phyloP scores from a whole-genome alignment of 2,113 vertebrate genomes.

The Anas platyrhynchos region DNA sequence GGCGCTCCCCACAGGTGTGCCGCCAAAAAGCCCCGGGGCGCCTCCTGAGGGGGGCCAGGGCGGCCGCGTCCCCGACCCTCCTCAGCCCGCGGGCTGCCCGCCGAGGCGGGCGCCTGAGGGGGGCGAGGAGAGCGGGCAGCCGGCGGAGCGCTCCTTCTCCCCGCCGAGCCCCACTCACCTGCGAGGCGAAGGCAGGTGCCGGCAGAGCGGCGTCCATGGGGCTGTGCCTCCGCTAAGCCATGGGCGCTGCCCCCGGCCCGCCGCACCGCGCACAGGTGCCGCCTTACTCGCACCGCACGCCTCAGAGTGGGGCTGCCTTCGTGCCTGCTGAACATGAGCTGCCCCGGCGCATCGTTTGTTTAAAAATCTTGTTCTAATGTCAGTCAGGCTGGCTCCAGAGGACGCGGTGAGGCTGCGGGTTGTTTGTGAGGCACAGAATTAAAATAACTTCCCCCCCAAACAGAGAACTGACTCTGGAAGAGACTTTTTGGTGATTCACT shows the following conservation, averaged over 20 bases:
- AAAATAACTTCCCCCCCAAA: constrained; percentile 33
- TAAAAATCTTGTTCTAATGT: not conserved
- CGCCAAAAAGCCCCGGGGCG: constrained; percentile 6
- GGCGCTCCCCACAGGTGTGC: constrained; percentile 34
- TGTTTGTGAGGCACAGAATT: not conserved
- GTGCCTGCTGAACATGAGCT: not conserved
- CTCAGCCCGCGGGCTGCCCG: not conserved
- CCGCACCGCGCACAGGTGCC: not conserved
- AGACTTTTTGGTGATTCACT: constrained; percentile 40
- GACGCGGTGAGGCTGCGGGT: not conserved
- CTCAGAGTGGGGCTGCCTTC: not conserved
- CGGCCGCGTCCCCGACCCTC: not conserved
- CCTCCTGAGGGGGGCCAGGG: not conserved
- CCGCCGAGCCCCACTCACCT: not conserved
- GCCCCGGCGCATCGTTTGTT: not conserved
- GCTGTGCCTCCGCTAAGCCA: not conserved
- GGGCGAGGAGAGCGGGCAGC: not conserved
- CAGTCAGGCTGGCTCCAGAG: constrained; percentile 1
- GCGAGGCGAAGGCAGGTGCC: not conserved
- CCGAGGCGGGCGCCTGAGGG: not conserved
- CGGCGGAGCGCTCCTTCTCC: not conserved
- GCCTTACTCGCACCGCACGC: not conserved
- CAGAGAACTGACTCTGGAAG: not conserved
- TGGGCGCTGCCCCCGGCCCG: not conserved
- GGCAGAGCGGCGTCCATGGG: not conserved